Conservation (phyloP, 2,888 invertebrate genomes). For the Gryllus longicercus region DNA sequence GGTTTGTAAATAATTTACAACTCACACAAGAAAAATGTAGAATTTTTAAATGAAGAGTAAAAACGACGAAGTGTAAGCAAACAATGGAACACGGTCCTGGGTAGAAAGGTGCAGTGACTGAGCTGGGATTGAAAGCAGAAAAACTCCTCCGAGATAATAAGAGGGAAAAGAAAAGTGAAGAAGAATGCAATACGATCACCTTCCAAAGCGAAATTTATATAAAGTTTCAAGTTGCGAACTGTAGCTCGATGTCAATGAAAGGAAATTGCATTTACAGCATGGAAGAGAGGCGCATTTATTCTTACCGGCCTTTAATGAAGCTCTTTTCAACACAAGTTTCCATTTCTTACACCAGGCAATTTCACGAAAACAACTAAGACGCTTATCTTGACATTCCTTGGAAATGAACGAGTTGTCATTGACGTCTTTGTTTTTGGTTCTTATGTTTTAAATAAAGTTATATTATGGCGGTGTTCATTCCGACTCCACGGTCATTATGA, state of each 20-base stretch:
- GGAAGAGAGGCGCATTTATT: neutral
- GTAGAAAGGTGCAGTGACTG: neutral
- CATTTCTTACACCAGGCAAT: neutral
- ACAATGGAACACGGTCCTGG: neutral
- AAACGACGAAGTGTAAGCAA: neutral
- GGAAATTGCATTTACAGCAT: neutral
- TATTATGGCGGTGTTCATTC: neutral
- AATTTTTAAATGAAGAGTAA: too few relatives aligned
- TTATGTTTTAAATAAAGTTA: neutral
- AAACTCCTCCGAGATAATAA: neutral
- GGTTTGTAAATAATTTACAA: too few relatives aligned
- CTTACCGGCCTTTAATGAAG: neutral
- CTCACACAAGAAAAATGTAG: too few relatives aligned
- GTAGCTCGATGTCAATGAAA: slow-evolving; percentile 9
- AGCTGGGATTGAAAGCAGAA: neutral
- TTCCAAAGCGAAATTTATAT: neutral
- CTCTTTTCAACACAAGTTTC: neutral
- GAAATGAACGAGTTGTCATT: neutral
- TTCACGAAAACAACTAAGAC: neutral
- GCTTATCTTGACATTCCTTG: neutral
- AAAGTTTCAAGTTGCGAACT: neutral
- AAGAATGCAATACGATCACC: neutral
- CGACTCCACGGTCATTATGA: neutral
- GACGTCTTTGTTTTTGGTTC: neutral
- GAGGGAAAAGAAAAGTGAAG: neutral